Percentiles rank a stretch among this genome's conserved stretches.
phyloP scores from a whole-genome alignment of 2,888 invertebrate genomes.

The Alitta virens region DNA sequence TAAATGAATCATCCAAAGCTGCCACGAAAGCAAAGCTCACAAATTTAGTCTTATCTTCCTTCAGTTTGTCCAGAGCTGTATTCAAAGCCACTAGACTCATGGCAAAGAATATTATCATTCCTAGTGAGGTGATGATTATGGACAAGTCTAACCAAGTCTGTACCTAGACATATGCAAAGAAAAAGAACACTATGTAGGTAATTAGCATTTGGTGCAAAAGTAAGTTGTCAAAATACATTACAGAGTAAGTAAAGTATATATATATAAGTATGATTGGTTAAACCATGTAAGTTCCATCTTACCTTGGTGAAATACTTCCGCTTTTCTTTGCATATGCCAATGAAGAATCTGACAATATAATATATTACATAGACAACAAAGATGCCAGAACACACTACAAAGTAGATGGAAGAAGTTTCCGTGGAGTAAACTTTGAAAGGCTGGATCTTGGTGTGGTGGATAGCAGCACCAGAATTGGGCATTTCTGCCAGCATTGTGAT shows the following conservation, averaged over 20 bases:
- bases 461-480: background rate
- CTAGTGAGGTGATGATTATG: constrained; percentile 15
- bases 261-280: no score
- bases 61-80: background rate
- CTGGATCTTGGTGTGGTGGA: background rate
- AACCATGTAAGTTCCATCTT: no score
- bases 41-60: constrained; percentile 6
- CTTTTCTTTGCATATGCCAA: background rate
- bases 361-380: background rate
- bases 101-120: constrained; percentile 8
- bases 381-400: background rate
- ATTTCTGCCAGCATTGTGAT: constrained; percentile 1
- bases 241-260: no score
- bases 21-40: background rate
- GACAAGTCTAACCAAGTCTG: constrained; percentile 14
- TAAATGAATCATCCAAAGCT: constrained; percentile 1
- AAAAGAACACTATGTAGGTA: no score
- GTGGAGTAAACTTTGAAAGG: background rate
- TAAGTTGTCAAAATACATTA: no score
- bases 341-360: background rate
- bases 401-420: background rate
- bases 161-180: no score
- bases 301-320: background rate
- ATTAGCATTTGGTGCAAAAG: no score
- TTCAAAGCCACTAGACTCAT: background rate